phyloP scores from a whole-genome alignment of 2,797 vertebrate species.

The Furcifer pardalis region DNA sequence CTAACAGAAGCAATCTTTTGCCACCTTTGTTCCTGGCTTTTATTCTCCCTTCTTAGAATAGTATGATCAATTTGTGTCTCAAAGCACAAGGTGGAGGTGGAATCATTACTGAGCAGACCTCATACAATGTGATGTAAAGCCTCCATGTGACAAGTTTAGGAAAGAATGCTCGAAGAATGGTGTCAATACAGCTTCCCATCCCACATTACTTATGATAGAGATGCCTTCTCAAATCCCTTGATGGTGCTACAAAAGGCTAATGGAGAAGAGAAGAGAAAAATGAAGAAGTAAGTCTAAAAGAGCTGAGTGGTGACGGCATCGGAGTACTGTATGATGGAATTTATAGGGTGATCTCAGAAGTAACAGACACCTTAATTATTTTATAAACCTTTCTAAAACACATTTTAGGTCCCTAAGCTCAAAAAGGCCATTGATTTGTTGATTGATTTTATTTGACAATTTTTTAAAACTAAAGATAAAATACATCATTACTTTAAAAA shows the following conservation, averaged over 20 bases:
- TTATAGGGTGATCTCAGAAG: neutral
- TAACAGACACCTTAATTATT: neutral
- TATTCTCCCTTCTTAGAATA: neutral
- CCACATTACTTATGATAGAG: neutral
- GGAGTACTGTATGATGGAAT: neutral
- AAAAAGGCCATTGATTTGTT: neutral
- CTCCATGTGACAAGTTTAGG: neutral
- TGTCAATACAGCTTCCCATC: neutral
- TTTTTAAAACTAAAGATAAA: neutral
- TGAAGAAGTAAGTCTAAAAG: neutral
- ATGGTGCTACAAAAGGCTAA: neutral
- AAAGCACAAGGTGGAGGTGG: neutral
- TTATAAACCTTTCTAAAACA: neutral
- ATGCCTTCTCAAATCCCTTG: neutral
- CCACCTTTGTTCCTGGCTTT: neutral
- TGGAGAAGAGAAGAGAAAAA: neutral
- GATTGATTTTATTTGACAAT: too few relatives aligned
- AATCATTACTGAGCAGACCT: neutral
- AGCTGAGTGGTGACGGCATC: neutral
- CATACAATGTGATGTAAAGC: neutral
- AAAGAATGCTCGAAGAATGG: neutral
- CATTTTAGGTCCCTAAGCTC: too few relatives aligned
- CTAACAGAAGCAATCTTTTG: conserved; percentile 5
- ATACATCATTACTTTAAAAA: neutral
- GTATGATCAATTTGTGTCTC: neutral